These are phyloP conservation scores for Oxystoma pomonae DNA, from an alignment of 2,888 invertebrate species.

Conservation along the genomic window DNA sequence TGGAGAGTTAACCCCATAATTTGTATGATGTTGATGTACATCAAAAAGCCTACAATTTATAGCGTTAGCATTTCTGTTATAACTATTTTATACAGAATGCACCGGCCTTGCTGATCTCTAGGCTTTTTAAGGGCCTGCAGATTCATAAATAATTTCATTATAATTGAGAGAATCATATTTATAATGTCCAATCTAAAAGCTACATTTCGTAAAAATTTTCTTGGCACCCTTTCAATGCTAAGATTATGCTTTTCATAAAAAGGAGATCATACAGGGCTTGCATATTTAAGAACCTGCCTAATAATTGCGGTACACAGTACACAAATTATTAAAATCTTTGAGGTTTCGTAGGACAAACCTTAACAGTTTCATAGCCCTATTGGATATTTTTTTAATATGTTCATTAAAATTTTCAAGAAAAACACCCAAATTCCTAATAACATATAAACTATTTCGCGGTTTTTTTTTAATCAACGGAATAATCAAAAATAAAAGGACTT, in stretches of 20 bases:
- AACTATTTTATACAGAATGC: not conserved
- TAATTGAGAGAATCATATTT: not conserved
- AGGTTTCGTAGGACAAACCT: not conserved
- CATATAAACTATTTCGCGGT: no score
- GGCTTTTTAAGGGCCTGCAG: not conserved
- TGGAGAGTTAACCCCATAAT: not conserved
- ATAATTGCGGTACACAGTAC: not conserved
- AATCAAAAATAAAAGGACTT: not conserved
- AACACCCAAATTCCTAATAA: not conserved
- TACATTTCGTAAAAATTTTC: not conserved
- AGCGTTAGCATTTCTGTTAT: not conserved
- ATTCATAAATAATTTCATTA: not conserved
- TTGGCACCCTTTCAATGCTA: not conserved
- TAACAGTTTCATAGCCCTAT: not conserved
- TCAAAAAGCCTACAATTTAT: not conserved
- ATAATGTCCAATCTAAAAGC: not conserved
- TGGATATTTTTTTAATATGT: not conserved
- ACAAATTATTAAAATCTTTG: not conserved
- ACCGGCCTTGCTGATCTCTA: not conserved
- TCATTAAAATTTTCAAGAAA: not conserved
- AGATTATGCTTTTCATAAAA: not conserved
- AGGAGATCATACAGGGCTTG: not conserved
- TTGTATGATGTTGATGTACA: not conserved
- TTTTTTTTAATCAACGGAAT: not conserved
- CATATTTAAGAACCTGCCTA: not conserved